Evolutionary conservation across 2,113 vertebrate species (phyloP).

Genomic region (Equus quagga): DNA sequence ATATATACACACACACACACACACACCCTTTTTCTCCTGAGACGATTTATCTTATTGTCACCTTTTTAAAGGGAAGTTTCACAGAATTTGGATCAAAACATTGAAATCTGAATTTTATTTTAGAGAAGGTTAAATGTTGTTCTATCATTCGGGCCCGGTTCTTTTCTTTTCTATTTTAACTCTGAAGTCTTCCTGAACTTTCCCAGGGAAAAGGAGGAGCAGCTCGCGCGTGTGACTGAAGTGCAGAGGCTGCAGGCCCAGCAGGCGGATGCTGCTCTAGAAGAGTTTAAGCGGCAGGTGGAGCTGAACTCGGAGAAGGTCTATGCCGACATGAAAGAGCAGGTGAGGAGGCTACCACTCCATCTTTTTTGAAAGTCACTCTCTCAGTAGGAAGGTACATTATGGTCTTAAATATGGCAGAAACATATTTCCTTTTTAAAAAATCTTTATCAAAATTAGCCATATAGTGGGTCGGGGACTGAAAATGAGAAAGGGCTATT

Average conservation of each 20-base stretch:
- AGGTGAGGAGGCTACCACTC: constrained; percentile 89
- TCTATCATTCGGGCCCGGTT: constrained; percentile 77
- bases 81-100: constrained; percentile 80
- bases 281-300: constrained; percentile 96
- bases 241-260: constrained; percentile 93
- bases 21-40: not conserved
- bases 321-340: constrained; percentile 95
- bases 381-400: constrained; percentile 79
- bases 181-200: constrained; percentile 85
- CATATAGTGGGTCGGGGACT: constrained; percentile 74
- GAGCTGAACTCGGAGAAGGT: constrained; percentile 96
- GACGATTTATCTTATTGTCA: constrained; percentile 56
- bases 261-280: constrained; percentile 94
- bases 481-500: constrained; percentile 78
- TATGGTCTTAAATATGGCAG: constrained; percentile 84
- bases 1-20: too few species aligned
- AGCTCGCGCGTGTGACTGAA: constrained; percentile 91
- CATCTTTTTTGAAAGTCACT: constrained; percentile 82
- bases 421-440: constrained; percentile 79
- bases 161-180: constrained; percentile 84
- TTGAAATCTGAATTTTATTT: constrained; percentile 83
- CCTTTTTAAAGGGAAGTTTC: constrained; percentile 79
- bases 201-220: constrained; percentile 94
- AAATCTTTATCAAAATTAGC: constrained; percentile 82
- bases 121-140: constrained; percentile 81